phyloP scores from a whole-genome alignment of 2,888 invertebrate genomes.

The Drosophila aldrichi region DNA sequence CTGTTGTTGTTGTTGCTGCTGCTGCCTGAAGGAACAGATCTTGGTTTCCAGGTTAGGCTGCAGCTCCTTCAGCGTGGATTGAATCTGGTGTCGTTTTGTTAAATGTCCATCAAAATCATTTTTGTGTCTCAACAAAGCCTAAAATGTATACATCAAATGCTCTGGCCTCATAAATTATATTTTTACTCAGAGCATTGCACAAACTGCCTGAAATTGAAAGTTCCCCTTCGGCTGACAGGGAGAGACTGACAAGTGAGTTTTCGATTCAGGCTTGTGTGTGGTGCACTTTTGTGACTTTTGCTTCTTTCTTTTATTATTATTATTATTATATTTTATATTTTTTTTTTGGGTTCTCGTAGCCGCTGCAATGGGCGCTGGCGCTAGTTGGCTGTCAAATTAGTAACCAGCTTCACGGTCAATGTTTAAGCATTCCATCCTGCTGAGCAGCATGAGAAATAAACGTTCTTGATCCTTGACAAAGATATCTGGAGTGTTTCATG shows the following conservation, averaged over 20 bases:
- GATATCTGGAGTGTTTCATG: not conserved
- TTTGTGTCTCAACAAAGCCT: constrained; percentile 73
- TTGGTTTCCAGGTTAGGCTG: constrained; percentile 26
- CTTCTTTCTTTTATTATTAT: not conserved
- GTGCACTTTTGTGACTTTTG: constrained; percentile 14
- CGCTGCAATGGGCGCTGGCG: constrained; percentile 52
- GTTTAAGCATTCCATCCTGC: constrained; percentile 41
- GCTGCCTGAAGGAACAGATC: constrained; percentile 33
- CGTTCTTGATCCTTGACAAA: not conserved
- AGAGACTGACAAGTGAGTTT: constrained; percentile 51
- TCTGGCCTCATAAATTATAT: constrained; percentile 71
- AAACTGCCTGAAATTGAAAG: constrained; percentile 49
- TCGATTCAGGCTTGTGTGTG: constrained; percentile 28
- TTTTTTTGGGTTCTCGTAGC: constrained; percentile 19
- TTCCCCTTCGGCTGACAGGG: constrained; percentile 22
- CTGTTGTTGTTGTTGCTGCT: constrained; percentile 21
- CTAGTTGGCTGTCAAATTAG: constrained; percentile 81
- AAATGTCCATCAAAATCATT: constrained; percentile 83
- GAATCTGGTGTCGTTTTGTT: constrained; percentile 80
- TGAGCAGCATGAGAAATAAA: constrained; percentile 25
- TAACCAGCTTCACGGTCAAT: constrained; percentile 67
- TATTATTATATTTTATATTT: too few relatives aligned
- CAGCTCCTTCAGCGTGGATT: constrained; percentile 17
- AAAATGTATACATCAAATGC: constrained; percentile 79
- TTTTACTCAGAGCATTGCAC: constrained; percentile 30